These are phyloP conservation scores for Adelognathus sp. DNA, from an alignment of 2,888 invertebrate genomes.

Conservation along the genomic window DNA sequence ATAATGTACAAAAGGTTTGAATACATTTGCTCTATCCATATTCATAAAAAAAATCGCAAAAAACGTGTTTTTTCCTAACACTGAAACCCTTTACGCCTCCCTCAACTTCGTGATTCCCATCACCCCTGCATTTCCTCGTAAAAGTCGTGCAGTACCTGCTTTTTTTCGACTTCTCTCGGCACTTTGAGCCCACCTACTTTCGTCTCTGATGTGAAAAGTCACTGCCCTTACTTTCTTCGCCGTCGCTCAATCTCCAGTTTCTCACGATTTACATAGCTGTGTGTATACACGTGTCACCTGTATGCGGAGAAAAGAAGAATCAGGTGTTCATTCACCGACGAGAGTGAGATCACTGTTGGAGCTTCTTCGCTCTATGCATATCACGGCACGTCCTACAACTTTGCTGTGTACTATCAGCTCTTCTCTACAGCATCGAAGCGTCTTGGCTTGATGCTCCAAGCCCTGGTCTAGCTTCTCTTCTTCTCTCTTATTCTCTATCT, in stretches of 20 bases:
- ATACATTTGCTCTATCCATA: too few relatives aligned
- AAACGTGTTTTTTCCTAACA: too few relatives aligned
- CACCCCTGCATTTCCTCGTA: background rate
- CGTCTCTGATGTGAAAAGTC: constrained; percentile 14
- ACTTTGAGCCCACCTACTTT: background rate
- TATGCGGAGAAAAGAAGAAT: constrained; percentile 63
- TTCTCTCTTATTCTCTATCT: constrained; percentile 31
- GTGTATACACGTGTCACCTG: constrained; percentile 69
- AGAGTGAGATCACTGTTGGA: constrained; percentile 51
- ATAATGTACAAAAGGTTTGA: too few relatives aligned
- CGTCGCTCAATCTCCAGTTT: constrained; percentile 30
- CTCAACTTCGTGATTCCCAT: background rate
- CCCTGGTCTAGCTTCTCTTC: constrained; percentile 17
- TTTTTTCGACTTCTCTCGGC: background rate
- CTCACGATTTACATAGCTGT: constrained; percentile 45
- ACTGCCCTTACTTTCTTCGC: constrained; percentile 32
- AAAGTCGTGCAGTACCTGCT: background rate
- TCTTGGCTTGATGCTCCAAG: constrained; percentile 30
- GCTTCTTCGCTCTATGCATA: background rate
- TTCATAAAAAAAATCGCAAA: too few relatives aligned
- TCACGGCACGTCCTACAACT: background rate
- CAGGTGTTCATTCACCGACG: constrained; percentile 74
- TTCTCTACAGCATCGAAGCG: background rate
- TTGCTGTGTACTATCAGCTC: background rate
- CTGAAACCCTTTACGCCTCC: too few relatives aligned